Base-by-base conservation (phyloP, 2,113 vertebrate species). In the Typhlomys cinereus region DNA sequence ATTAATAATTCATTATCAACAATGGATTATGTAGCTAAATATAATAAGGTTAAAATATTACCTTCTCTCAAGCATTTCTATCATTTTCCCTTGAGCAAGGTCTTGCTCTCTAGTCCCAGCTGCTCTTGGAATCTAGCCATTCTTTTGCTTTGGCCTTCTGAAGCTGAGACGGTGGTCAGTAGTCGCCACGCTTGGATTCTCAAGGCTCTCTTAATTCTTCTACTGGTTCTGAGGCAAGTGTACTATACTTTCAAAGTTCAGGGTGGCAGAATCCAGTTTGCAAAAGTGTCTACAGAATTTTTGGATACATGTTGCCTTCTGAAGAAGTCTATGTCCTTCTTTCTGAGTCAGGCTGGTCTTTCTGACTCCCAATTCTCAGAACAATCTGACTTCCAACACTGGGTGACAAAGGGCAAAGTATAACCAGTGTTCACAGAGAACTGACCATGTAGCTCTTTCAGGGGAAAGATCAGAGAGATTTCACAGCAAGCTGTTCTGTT, bases 1-100 rank as follows among this genome's bases (percentile, higher is more conserved):
- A 92, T 61, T 83, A 79, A 75, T 84, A 92, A 81, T 76, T 54
- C 44, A 79, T 61, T 83, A 57, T 69, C 74, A 87, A 69, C 83
- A 57, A 23, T 71, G 36, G 36, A 74, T 41, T 74, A 34, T 27
- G 44, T n/a, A 85, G 11, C 23, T 75, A 89, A 84, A 69, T 54
- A 52, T 48, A 73, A 86, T 89, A 62, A 78, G 69, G 21, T 11
- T 92, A 85, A 93, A 69, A 48, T 52, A 90, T 69, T 76, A 15
- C 5, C 23, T 90, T 71, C 20, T 85, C 3, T 92, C 5, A 50
- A 88, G 20, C 15, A 80, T 50, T 54, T 54, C 21, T 31, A n/a
- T 36, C n/a, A 9, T 39, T 39, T 39, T 71, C 15, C 44, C 31
- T 67, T 52, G 64, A 36, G 15, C n/a, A 20, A 25, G 4, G 62